Evolutionary conservation across 2,797 vertebrate genomes (phyloP).

Genomic region (Acrossocheilus wenchowensis): DNA sequence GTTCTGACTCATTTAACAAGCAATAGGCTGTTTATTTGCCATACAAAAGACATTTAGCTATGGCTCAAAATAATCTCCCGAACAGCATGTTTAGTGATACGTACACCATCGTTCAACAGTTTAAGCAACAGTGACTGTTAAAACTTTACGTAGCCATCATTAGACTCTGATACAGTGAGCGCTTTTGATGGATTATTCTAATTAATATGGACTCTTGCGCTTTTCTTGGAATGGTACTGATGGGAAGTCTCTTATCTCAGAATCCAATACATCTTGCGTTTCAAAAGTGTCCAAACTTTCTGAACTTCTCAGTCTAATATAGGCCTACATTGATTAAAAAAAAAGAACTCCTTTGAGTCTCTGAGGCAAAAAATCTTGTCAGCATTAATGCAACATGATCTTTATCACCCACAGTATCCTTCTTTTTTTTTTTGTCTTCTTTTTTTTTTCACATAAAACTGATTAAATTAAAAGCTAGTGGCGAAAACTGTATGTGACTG

Average conservation of each 20-base stretch:
- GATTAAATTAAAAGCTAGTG: conserved; percentile 4
- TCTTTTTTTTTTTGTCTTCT: neutral
- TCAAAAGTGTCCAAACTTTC: conserved; percentile 32
- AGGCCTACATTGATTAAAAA: conserved; percentile 12
- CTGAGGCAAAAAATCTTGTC: conserved; percentile 10
- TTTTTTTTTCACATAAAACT: neutral
- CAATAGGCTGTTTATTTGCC: conserved; percentile 56
- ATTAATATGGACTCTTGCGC: conserved; percentile 56
- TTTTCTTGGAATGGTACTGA: conserved; percentile 51
- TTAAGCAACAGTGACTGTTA: conserved; percentile 58
- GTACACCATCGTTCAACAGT: conserved; percentile 43
- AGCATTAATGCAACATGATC: conserved; percentile 4
- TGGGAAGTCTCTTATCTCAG: conserved; percentile 53
- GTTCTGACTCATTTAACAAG: conserved; percentile 62
- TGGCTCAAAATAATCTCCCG: conserved; percentile 49
- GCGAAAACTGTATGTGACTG: neutral
- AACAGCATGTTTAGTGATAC: conserved; percentile 50
- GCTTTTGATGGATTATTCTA: conserved; percentile 66
- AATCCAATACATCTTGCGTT: conserved; percentile 49
- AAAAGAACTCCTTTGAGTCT: neutral
- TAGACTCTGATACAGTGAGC: conserved; percentile 58
- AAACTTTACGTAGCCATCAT: conserved; percentile 58
- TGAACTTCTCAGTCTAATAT: conserved; percentile 5
- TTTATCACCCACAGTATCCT: neutral
- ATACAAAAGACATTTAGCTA: conserved; percentile 55